Base-by-base conservation (phyloP, 2,797 vertebrate genomes). In the Myotis vivesi region DNA sequence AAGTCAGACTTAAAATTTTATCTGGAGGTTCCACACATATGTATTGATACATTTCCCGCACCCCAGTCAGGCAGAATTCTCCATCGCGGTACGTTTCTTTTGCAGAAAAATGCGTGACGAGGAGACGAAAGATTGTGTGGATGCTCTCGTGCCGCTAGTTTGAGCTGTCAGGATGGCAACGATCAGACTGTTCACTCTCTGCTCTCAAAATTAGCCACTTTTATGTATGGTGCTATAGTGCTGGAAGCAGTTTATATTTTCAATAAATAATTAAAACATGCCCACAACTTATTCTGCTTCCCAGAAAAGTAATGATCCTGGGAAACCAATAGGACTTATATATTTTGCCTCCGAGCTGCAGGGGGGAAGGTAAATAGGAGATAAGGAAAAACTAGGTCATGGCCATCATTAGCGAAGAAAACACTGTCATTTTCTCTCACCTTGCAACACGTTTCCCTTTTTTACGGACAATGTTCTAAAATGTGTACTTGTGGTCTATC, bases 241-340 rank as follows among this genome's bases (percentile, higher is more conserved):
- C 96, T 90, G 44, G 23, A 33, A 94, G 95, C 69, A 83, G 89
- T 90, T 94, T 76, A 83, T 41, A 68, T 55, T 94, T 83, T 64
- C 73, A 90, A 76, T 95, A 96, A 96, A 95, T 95, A 95, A 95
- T 97, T 95, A 95, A 95, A 95, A 77, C 64, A 30, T 82, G 76
- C 76, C 73, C 82, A 64, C 76, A 72, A 89, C 53, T 80, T 68
- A 87, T 76, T 86, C 69, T 84, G 20, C 79, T 93, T 95, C 94
- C 88, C 46, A 36, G 53, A 2, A 36, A 36, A 89, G 55, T 79
- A 86, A 55, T 68, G 69, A 41, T 33, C 30, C 28, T 49, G 51
- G 16, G 75, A 91, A 94, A 73, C 30, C 83, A 88, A 83, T 64
- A 55, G 17, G 19, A 84, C 44, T 69, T 84, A 46, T 6, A 33